Evolutionary conservation across 2,888 invertebrate species (phyloP), one percentile per base, ranked within the genome.

Genomic region (Pristionchus maxplancki): DNA sequence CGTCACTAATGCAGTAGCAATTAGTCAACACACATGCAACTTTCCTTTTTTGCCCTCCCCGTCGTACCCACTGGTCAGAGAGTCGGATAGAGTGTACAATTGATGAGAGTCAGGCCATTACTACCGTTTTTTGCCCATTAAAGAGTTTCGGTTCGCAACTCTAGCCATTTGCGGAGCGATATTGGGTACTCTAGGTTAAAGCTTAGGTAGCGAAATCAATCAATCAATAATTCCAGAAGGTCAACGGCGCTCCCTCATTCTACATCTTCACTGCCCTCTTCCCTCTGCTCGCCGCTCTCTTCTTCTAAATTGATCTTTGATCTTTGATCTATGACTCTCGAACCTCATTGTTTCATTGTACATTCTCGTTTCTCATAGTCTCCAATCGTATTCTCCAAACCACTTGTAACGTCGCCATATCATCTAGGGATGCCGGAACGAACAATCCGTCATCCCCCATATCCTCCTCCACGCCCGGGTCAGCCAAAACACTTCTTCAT

Each of bases 181-280:
- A 13, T 50, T 50, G 50, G 9, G 11, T 13, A 50, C 17, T 13
- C n/a, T n/a, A n/a, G n/a, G n/a, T 62, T 31, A n/a, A n/a, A n/a
- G n/a, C n/a, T n/a, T n/a, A n/a, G n/a, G n/a, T n/a, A n/a, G n/a
- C n/a, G n/a, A n/a, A n/a, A n/a, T n/a, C n/a, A n/a, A n/a, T n/a
- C n/a, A n/a, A n/a, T n/a, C n/a, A n/a, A n/a, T n/a, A n/a, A n/a
- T 83, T 83, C 15, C 82, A 83, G 82, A 83, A 83, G 53, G 28
- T 53, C 31, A 83, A 83, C 24, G 20, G n/a, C 20, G 50, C 82
- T 34, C 40, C 44, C 28, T 83, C 82, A 0, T 13, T 83, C 44
- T 83, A 50, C 17, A 11, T 53, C 1, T 2, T 53, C 37, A 53
- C 82, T 4, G 50, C 82, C 31, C 15, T 83, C 34, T 31, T 83